Base-by-base conservation (phyloP, 2,888 invertebrate genomes). In the Charanyca ferruginea region DNA sequence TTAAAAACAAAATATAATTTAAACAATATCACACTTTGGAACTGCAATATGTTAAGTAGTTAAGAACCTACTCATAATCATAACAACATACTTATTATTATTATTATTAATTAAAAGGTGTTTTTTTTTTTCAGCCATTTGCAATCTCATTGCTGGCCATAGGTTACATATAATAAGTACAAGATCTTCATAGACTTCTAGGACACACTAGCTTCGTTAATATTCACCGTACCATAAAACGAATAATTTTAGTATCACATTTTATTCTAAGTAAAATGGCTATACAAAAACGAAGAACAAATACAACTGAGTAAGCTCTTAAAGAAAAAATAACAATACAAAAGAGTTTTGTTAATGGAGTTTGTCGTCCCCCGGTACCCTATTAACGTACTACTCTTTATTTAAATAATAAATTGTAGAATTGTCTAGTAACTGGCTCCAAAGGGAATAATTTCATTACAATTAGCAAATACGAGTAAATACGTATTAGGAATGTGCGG, bases 401-500 rank as follows among this genome's bases (percentile, higher is more conserved):
- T 71, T 70, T 53, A 47, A 63, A 55, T 60, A 69, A 75, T 65
- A 54, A 54, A 68, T 66, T 62, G 8, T 49, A 11, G 41, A 48
- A 53, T 61, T 45, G 44, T 53, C 28, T 38, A 48, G 67, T 47
- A 57, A 53, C 28, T 58, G n/a, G 25, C 59, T 25, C 78, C 44
- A 18, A 7, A 9, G 61, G 67, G 68, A 71, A 25, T 55, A 47
- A 66, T 72, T 75, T 62, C 25, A 57, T 71, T 65, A 62, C 35
- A 74, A 60, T 68, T 65, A 71, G 59, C 42, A 41, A 61, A 54
- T 58, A 53, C 49, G 13, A 41, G 28, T 45, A 32, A 32, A 20
- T 22, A 38, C 16, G 38, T 32, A 25, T 9, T 9, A 18, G n/a
- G 35, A 32, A 32, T 11, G 28, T 60, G 20, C 23, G 61, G 61